phyloP scores from a whole-genome alignment of 2,113 vertebrate species.

The Jacana jacana region DNA sequence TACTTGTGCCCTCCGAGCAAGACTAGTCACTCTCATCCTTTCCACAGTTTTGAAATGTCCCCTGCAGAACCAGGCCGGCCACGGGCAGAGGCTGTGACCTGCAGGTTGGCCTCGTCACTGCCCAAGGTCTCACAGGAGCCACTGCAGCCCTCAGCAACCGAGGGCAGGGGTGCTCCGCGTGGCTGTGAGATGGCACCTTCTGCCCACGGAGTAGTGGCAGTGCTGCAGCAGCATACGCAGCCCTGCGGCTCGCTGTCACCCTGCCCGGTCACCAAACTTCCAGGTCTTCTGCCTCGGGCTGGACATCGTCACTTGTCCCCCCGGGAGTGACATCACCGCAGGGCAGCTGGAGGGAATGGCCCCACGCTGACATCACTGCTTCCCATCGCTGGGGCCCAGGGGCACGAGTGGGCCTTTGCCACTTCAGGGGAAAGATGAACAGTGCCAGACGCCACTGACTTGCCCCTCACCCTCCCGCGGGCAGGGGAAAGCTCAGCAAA shows the following conservation, averaged over 20 bases:
- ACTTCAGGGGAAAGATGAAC: neutral
- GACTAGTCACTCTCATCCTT: neutral
- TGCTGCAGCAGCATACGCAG: fast-evolving
- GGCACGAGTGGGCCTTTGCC: neutral
- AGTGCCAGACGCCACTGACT: neutral
- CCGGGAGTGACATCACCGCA: fast-evolving
- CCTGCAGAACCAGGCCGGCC: neutral
- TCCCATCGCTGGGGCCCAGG: neutral
- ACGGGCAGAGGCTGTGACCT: fast-evolving
- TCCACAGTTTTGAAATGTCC: neutral
- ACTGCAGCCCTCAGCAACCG: fast-evolving
- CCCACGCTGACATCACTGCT: neutral
- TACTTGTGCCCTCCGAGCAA: neutral
- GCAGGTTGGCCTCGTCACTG: neutral
- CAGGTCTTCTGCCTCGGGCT: neutral
- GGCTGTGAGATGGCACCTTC: neutral
- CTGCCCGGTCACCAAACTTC: neutral
- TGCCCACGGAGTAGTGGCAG: neutral
- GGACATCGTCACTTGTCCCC: fast-evolving
- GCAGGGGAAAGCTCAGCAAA: neutral
- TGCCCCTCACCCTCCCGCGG: fast-evolving
- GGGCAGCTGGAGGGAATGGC: neutral
- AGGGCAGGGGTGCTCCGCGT: fast-evolving
- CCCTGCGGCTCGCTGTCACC: neutral
- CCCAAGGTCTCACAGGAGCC: neutral